Evolutionary conservation across 2,797 vertebrate species (phyloP), one percentile per base, ranked within the genome.

Genomic region (Scomberomorus guttatus): DNA sequence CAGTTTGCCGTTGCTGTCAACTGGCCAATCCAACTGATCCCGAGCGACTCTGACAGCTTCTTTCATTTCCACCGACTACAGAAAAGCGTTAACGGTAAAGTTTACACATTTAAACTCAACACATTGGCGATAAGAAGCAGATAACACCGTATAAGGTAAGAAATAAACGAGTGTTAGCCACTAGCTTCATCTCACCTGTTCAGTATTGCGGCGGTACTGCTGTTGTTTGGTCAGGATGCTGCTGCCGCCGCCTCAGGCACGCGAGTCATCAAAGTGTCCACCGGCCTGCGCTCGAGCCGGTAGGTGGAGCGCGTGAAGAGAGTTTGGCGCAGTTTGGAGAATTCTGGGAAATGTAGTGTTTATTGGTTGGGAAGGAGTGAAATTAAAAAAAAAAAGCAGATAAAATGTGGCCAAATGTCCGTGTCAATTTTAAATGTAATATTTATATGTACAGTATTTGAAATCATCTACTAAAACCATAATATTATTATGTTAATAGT

Each of bases 231-330:
- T 55, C 83, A 44, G 81, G 92, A 81, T 88, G 88, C 79, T 79
- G 84, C 78, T 22, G 82, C 84, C 68, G 79, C 76, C 84, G 79
- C 75, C 81, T 86, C 85, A 69, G 72, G 77, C 83, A 57, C 82
- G 63, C 76, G 74, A 70, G 5, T 78, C 69, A 74, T 44, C 61
- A 1, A 52, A 77, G 51, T 58, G 82, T 74, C 67, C 52, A n/a
- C 25, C 75, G 9, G 62, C 52, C 27, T 2, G 64, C 1, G 71
- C 75, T 18, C 20, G 44, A 67, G 69, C 94, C 93, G 69, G 81
- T 88, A 94, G 95, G 83, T 87, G 95, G 95, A 81, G 95, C 94
- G 68, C 94, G 75, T 82, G 91, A 34, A 51, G 70, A 34, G 56
- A 67, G 59, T 92, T 92, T 93, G 89, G 89, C 79, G 94, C 94